Percentiles rank a stretch among this genome's conserved stretches.
Evolutionary conservation across 2,888 invertebrate species (phyloP).

Genomic region (Megalurothrips usitatus): DNA sequence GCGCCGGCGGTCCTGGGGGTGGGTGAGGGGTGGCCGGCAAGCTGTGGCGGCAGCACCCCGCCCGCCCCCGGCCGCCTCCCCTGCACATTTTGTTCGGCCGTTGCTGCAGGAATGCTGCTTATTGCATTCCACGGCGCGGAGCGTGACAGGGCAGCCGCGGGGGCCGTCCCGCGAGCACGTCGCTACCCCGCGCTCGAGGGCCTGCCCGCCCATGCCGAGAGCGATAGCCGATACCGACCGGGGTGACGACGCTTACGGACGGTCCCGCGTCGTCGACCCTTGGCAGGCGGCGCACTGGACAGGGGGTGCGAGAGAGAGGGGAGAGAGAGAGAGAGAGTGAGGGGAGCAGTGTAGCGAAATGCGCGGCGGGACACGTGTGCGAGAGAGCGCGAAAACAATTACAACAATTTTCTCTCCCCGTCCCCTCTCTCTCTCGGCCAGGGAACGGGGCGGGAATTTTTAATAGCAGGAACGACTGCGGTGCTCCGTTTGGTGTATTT

Average conservation of each 20-base stretch:
- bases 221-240: too few relatives aligned
- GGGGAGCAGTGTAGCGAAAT: too few relatives aligned
- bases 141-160: not conserved
- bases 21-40: not conserved
- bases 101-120: conserved; percentile 13
- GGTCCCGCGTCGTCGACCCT: too few relatives aligned
- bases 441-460: not conserved
- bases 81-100: not conserved
- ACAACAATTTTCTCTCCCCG: not conserved
- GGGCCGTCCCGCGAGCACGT: not conserved
- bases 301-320: too few relatives aligned
- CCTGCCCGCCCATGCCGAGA: too few relatives aligned
- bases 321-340: too few relatives aligned
- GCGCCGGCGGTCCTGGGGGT: not conserved
- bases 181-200: too few relatives aligned
- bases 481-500: too few relatives aligned
- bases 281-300: too few relatives aligned
- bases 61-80: not conserved
- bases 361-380: not conserved
- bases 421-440: too few relatives aligned
- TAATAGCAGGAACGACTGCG: not conserved
- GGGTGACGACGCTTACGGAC: too few relatives aligned
- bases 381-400: not conserved
- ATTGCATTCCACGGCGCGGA: not conserved
- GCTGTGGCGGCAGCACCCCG: not conserved